Conservation (phyloP, 2,113 vertebrate genomes). For the Pseudorectes ferrugineus region DNA sequence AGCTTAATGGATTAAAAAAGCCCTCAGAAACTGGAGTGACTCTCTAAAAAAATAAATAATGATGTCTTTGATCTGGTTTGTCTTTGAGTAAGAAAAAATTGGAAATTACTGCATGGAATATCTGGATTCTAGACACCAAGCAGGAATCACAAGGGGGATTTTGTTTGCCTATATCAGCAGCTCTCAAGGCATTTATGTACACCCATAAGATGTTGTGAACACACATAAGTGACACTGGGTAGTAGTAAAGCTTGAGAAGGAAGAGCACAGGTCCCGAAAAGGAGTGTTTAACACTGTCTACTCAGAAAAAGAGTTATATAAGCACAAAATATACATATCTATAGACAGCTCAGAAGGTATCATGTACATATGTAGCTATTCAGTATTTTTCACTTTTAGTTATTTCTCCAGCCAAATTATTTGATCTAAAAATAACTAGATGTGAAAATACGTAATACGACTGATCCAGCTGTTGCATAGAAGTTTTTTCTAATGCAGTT, state of each 20-base stretch:
- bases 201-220: not conserved
- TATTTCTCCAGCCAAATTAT: not conserved
- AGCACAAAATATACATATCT: not conserved
- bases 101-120: not conserved
- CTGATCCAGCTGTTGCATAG: not conserved
- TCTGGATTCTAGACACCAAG: too few relatives aligned
- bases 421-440: not conserved
- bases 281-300: not conserved
- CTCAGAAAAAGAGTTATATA: not conserved
- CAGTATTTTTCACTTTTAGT: not conserved
- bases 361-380: not conserved
- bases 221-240: accelerated
- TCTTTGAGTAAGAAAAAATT: not conserved
- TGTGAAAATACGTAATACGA: not conserved
- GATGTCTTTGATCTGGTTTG: not conserved
- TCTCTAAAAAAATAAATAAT: not conserved
- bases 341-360: not conserved
- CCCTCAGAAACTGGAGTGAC: not conserved
- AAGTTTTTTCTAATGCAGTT: not conserved
- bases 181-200: not conserved
- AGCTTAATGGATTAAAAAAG: not conserved
- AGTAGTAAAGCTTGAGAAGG: not conserved
- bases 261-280: not conserved
- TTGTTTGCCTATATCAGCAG: not conserved
- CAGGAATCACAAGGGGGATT: not conserved